Base-by-base conservation (phyloP, 2,797 vertebrate species). In the Urosaurus nigricauda region DNA sequence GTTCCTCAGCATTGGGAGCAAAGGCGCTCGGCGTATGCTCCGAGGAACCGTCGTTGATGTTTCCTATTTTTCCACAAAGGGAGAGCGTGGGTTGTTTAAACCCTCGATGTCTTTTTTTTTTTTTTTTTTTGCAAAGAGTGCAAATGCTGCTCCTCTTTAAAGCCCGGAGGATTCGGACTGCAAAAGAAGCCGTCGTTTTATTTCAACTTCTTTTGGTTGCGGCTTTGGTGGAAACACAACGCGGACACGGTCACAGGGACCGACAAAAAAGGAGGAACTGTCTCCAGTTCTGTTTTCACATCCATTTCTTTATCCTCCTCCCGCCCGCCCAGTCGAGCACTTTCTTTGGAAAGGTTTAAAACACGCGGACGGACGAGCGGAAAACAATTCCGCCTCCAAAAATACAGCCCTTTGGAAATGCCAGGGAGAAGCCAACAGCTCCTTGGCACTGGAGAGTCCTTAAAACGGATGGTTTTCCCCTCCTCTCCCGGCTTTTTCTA, bases 331-430 rank as follows among this genome's bases (percentile, higher is more conserved):
- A 8, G 32, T 37, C 51, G 73, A 89, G 47, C 0, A 2, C 63
- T 29, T 29, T 21, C 51, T 83, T 83, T 53, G 80, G 71, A 26
- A 43, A 51, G 35, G 14, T 47, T 83, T 51, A 21, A 83, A 87
- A 60, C 17, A 24, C 17, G 21, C 53, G 16, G 5, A 8, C 17
- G 21, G 7, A 51, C 47, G 71, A 1, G 37, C 51, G 79, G 79
- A 87, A 87, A 87, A 88, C 14, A 9, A 6, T 19, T 65, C 43
- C 13, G 51, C 77, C 58, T 60, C 75, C 75, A 47, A 56, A 79
- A 89, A 35, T 71, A 35, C 70, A 71, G 9, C 32, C 2, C 32
- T 32, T 68, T 32, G 24, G 24, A 68, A 26, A 26, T 11, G 29
- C 32, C 16, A 13, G 12, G 19, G 21, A 17, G 1, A 70, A 53